Percentiles rank a stretch among this genome's conserved stretches.
phyloP scores from a whole-genome alignment of 2,113 vertebrate genomes.

The Romanogobio albipinnatus region DNA sequence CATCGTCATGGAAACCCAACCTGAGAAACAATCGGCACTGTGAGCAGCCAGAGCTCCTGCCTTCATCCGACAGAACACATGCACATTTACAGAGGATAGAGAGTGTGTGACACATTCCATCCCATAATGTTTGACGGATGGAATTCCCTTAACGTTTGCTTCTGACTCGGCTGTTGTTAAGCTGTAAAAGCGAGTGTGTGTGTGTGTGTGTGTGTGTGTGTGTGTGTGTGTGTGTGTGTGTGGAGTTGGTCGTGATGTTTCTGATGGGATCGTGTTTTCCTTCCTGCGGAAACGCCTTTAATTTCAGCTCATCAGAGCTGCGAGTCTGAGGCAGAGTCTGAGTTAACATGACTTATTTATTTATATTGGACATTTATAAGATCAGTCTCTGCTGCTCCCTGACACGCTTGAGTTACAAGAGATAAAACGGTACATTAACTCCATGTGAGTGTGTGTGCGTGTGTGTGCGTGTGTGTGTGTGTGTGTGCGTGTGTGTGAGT shows the following conservation, averaged over 20 bases:
- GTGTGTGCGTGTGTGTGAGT: neutral
- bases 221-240: neutral
- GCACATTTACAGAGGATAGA: no score
- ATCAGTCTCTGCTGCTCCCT: neutral
- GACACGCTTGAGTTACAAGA: neutral
- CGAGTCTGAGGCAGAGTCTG: neutral
- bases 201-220: no score
- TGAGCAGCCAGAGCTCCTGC: neutral
- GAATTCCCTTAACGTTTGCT: no score
- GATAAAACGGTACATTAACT: conserved; percentile 15
- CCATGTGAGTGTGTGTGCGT: neutral
- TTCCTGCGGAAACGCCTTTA: neutral
- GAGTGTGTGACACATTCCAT: no score
- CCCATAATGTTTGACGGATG: no score
- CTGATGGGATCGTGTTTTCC: neutral
- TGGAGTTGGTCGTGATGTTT: neutral
- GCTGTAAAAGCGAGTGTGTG: no score
- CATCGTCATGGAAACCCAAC: neutral
- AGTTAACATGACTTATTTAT: neutral
- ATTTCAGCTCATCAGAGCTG: neutral
- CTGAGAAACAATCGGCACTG: neutral
- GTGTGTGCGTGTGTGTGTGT: neutral
- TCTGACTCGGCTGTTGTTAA: no score
- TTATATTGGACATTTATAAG: neutral
- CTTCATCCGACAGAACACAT: neutral